Evolutionary conservation across 2,113 vertebrate genomes (phyloP).

Genomic region (Tenebrosternarchus preto): DNA sequence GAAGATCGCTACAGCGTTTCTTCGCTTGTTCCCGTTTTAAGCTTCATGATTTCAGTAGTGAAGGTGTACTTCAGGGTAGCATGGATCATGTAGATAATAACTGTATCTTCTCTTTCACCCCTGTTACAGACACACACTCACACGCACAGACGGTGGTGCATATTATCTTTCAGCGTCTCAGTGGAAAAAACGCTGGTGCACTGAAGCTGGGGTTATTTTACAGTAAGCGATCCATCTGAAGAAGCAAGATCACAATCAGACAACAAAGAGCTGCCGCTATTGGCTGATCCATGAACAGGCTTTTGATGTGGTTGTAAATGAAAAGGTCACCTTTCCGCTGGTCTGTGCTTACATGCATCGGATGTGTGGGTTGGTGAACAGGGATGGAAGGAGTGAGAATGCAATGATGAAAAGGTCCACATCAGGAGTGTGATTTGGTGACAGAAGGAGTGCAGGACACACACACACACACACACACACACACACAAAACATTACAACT

Average conservation of each 20-base stretch:
- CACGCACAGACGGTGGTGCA: background rate
- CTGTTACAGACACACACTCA: slow-evolving; percentile 2
- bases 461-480: background rate
- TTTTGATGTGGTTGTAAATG: slow-evolving; percentile 64
- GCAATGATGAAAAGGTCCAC: slow-evolving; percentile 1
- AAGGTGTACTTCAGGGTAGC: background rate
- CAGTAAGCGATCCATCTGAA: slow-evolving; percentile 68
- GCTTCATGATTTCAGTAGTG: background rate
- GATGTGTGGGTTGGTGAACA: no score
- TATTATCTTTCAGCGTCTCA: slow-evolving; percentile 63
- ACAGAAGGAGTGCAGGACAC: background rate
- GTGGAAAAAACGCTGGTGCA: slow-evolving; percentile 56
- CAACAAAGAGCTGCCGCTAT: slow-evolving; percentile 65
- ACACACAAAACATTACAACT: background rate
- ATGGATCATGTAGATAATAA: background rate
- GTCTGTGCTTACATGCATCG: slow-evolving; percentile 22
- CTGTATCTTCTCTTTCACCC: background rate
- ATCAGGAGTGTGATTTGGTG: background rate
- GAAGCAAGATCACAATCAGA: slow-evolving; percentile 71
- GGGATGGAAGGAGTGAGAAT: background rate
- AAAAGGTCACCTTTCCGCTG: slow-evolving; percentile 66
- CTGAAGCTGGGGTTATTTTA: slow-evolving; percentile 70
- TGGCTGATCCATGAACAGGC: slow-evolving; percentile 62
- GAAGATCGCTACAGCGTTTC: background rate
- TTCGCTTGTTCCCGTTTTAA: background rate